Percentiles rank a stretch among this genome's conserved stretches.
Conservation (phyloP, 2,797 vertebrate species). For the Selene dorsalis region DNA sequence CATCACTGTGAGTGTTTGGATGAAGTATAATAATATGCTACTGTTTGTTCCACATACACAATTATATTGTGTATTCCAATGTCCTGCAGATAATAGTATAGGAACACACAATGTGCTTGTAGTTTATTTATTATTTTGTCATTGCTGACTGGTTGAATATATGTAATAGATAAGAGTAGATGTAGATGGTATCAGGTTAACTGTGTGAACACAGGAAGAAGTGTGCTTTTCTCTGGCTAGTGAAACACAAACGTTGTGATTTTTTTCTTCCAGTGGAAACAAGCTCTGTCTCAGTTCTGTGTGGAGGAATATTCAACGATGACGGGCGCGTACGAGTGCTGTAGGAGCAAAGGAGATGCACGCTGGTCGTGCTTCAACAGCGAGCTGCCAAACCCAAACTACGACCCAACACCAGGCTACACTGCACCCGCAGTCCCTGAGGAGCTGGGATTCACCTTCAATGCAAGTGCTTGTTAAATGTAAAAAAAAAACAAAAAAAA, state of each 20-base stretch:
- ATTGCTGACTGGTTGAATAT: not conserved
- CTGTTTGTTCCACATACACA: not conserved
- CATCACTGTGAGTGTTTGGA: not conserved
- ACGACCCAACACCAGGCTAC: constrained; percentile 60
- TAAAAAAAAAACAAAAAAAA: not conserved
- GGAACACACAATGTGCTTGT: not conserved
- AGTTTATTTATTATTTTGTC: not conserved
- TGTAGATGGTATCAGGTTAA: not conserved
- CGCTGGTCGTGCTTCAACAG: constrained; percentile 75
- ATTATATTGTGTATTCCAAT: not conserved
- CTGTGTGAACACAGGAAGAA: not conserved
- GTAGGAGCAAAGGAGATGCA: constrained; percentile 11
- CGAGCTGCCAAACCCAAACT: constrained; percentile 65
- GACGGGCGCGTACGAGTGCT: constrained; percentile 68
- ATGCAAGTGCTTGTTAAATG: constrained; percentile 57
- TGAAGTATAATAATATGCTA: not conserved
- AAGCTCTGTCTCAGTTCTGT: constrained; percentile 77
- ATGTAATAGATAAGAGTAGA: not conserved
- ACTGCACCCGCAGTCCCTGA: constrained; percentile 30
- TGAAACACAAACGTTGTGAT: not conserved
- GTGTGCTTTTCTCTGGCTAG: not conserved
- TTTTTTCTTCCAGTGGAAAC: constrained; percentile 72
- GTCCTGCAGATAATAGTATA: not conserved
- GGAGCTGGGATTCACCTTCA: constrained; percentile 67
- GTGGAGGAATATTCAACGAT: constrained; percentile 68